Evolutionary conservation across 2,113 vertebrate genomes (phyloP).

Genomic region (Heteronetta atricapilla): DNA sequence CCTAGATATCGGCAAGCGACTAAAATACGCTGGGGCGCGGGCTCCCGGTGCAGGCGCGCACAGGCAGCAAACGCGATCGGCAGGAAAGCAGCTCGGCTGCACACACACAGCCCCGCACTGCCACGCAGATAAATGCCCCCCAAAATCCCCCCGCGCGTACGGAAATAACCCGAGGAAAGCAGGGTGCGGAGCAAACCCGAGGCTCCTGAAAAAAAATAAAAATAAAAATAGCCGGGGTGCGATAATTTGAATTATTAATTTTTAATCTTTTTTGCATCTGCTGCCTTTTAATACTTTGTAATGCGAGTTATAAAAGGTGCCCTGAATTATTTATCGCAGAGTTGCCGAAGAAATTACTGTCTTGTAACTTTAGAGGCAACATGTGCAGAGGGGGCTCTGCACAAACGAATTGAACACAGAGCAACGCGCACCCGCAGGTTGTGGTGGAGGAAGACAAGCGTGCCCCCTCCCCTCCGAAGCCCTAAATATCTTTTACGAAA

Average conservation of each 20-base stretch:
- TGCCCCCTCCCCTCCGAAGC: neutral
- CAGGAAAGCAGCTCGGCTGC: neutral
- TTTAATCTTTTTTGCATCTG: constrained; percentile 85
- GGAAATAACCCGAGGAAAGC: neutral
- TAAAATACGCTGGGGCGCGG: neutral
- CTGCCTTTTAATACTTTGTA: constrained; percentile 89
- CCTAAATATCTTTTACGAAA: neutral
- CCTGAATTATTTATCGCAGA: constrained; percentile 90
- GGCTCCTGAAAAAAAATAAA: neutral
- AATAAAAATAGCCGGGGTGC: neutral
- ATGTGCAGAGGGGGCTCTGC: constrained; percentile 75
- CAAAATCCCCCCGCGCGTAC: neutral
- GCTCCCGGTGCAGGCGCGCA: neutral
- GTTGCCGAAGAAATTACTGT: constrained; percentile 81
- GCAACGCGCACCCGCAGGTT: neutral
- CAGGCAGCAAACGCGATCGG: neutral
- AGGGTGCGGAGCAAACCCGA: neutral
- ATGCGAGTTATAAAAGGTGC: constrained; percentile 89
- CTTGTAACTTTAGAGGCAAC: constrained; percentile 86
- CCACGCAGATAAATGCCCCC: neutral
- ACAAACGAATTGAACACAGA: constrained; percentile 29
- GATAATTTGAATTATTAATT: constrained; percentile 92
- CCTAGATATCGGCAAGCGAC: neutral
- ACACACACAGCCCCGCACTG: neutral
- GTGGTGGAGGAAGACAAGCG: neutral